phyloP scores from a whole-genome alignment of 2,113 vertebrate genomes.

The Paradisaea rubra region DNA sequence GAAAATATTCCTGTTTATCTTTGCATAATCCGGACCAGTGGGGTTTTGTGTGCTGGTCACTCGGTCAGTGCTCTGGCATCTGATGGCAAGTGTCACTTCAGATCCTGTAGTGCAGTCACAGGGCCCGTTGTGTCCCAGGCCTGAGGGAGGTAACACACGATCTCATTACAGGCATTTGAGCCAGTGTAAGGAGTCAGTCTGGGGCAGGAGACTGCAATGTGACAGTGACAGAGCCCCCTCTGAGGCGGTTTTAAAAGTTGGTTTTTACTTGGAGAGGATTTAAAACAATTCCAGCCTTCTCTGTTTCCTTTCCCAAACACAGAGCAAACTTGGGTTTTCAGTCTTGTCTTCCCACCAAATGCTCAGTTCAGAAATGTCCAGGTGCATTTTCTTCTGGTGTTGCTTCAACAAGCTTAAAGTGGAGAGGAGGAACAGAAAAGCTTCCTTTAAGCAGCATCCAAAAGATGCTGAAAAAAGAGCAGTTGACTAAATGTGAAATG shows the following conservation, averaged over 20 bases:
- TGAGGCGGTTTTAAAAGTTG: accelerated
- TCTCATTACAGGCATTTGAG: neutral
- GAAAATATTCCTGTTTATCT: neutral
- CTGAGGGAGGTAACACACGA: neutral
- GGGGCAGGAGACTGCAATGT: neutral
- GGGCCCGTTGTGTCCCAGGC: accelerated
- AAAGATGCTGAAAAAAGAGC: neutral
- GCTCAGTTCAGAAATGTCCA: neutral
- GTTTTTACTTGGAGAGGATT: neutral
- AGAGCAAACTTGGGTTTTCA: neutral
- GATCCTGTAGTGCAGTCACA: neutral
- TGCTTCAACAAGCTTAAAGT: neutral
- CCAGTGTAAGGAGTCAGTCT: neutral
- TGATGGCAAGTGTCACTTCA: neutral
- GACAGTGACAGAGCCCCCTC: neutral
- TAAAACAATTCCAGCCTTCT: neutral
- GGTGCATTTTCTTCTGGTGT: neutral
- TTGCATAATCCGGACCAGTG: neutral
- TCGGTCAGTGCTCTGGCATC: neutral
- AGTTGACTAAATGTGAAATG: neutral
- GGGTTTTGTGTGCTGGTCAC: neutral
- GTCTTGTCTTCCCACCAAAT: neutral
- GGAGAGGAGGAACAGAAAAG: neutral
- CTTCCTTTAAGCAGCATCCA: neutral
- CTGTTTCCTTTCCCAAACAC: neutral